Evolutionary conservation across 2,888 invertebrate species (phyloP).

Genomic region (Serrognathus titanus): DNA sequence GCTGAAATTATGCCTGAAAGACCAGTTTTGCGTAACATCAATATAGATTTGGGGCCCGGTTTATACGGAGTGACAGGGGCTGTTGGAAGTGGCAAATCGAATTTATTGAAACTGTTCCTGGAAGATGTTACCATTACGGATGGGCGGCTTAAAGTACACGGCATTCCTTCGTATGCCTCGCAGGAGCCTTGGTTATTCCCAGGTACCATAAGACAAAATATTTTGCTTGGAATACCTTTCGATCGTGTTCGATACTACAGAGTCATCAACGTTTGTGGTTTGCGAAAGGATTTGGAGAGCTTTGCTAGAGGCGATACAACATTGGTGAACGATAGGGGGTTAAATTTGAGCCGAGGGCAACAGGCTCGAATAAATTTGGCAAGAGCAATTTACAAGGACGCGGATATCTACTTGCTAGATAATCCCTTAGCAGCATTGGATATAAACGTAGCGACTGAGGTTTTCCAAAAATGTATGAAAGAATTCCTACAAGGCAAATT

Average conservation of each 20-base stretch:
- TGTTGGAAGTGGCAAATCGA: conserved; percentile 62
- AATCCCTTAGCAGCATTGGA: conserved; percentile 78
- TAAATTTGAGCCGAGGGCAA: conserved; percentile 75
- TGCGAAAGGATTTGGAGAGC: conserved; percentile 64
- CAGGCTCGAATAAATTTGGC: conserved; percentile 74
- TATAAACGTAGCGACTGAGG: conserved; percentile 63
- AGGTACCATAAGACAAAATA: conserved; percentile 67
- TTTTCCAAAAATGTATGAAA: conserved; percentile 67
- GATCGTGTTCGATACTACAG: conserved; percentile 54
- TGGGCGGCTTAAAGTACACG: conserved; percentile 64
- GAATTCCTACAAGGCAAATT: conserved; percentile 55
- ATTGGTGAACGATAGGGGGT: conserved; percentile 73
- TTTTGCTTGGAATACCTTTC: conserved; percentile 64
- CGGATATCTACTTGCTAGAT: conserved; percentile 72
- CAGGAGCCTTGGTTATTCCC: conserved; percentile 60
- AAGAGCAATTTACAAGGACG: conserved; percentile 66
- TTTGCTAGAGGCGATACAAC: conserved; percentile 71
- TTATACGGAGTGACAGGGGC: conserved; percentile 57
- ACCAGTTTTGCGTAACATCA: conserved; percentile 44
- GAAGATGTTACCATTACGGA: conserved; percentile 64
- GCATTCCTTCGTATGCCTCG: conserved; percentile 54
- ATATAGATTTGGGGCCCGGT: conserved; percentile 42
- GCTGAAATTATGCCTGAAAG: conserved; percentile 28
- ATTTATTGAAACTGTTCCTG: conserved; percentile 54
- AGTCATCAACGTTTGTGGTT: conserved; percentile 60